These are phyloP conservation scores for Dione vanillae DNA, from an alignment of 2,888 invertebrate genomes.

Conservation along the genomic window DNA sequence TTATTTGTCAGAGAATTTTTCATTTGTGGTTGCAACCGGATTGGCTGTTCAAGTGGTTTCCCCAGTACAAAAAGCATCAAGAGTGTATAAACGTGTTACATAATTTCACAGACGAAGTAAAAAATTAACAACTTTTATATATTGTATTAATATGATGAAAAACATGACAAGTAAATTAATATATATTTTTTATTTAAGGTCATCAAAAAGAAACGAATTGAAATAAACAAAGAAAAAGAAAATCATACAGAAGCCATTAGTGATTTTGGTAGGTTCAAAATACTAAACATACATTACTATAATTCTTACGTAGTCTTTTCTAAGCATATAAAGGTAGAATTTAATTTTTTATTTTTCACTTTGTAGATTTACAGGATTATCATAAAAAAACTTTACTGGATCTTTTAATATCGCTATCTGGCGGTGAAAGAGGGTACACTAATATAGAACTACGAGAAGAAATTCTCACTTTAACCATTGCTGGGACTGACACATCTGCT, in stretches of 20 bases:
- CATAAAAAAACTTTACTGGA: constrained; percentile 82
- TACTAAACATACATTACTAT: too few species aligned
- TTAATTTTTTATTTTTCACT: neutral
- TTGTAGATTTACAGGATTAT: constrained; percentile 63
- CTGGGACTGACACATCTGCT: constrained; percentile 82
- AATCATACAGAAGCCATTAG: constrained; percentile 58
- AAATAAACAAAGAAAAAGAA: constrained; percentile 56
- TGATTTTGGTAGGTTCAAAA: constrained; percentile 60
- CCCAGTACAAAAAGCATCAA: constrained; percentile 78
- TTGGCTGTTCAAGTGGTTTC: constrained; percentile 83
- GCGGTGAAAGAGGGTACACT: constrained; percentile 77
- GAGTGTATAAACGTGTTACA: constrained; percentile 83
- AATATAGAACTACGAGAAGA: constrained; percentile 84
- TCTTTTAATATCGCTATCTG: constrained; percentile 77
- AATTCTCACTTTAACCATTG: constrained; percentile 82
- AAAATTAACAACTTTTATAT: neutral
- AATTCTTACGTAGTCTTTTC: too few species aligned
- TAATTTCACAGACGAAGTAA: constrained; percentile 81
- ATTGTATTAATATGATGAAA: neutral
- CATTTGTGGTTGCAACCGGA: constrained; percentile 78
- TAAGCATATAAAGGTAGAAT: too few species aligned
- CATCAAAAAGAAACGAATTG: constrained; percentile 61
- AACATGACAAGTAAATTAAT: neutral
- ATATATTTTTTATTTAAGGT: constrained; percentile 54
- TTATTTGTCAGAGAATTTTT: constrained; percentile 71